Base-by-base conservation (phyloP, 2,113 vertebrate genomes). In the Plecotus auritus region DNA sequence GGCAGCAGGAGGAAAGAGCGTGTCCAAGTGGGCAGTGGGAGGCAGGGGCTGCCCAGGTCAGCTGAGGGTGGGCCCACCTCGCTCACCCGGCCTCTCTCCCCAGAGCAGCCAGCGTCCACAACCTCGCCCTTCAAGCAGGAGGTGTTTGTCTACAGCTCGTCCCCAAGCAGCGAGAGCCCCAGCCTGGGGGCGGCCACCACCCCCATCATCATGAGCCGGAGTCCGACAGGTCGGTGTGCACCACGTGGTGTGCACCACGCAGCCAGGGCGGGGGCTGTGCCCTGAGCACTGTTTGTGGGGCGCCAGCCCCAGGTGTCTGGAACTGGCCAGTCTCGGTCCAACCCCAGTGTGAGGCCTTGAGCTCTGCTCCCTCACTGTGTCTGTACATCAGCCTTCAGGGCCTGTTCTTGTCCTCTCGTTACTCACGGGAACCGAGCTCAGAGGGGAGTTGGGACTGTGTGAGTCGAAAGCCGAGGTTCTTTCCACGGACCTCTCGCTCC, bases 131-230 rank as follows among this genome's bases (percentile, higher is more conserved):
- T 98, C 98, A 98, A 98, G 97, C 98, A 98, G 97, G 99, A 99
- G 9, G 98, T 98, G 72, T 99, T 99, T 78, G 98, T 98, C 64
- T 99, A 98, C 95, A 98, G 99, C 54, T 98, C 98, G 2, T 98
- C 98, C 0, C 98, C 98, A 0, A 97, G 96, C 90, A 97, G 74
- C 0, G 99, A 99, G 22, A 99, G 98, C 97, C 99, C 99, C 9
- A 93, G 97, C 69, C 7, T 70, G 73, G 98, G 92, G 23, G 96
- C 98, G 0, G 20, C 98, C 0, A 98, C 98, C 47, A 99, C 99
- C n/a, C 99, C 99, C 0, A 98, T 99, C 93, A 99, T 99, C 94
- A 98, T 99, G 98, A 99, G 98, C 96, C 98, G 99, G 97, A 99
- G 99, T 96, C 99, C 99, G 69, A 99, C 99, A 98, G 99, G 99